Evolutionary conservation across 2,888 invertebrate species (phyloP), one percentile per base, ranked within the genome.

Genomic region (Zonitis immaculata): DNA sequence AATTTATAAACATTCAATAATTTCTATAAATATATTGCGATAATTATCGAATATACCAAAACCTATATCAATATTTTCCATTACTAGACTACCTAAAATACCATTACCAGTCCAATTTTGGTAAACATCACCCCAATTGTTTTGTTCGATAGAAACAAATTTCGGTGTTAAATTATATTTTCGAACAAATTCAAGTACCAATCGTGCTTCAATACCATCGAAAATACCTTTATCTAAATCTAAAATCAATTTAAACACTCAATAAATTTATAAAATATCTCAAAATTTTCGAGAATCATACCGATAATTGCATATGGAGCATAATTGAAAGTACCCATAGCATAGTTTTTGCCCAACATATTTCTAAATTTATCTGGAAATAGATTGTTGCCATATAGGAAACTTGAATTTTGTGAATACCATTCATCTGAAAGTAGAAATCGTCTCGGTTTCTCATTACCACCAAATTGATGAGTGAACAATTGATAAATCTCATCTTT

Each of bases 71-170:
- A 81, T 83, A 25, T 77, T 76, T 60, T 83, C 82, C 58, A 78
- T 77, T 2, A 78, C 75, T 1, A 86, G 75, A 66, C 81, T 81
- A 2, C 85, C 86, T 20, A 86, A 58, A 14, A 85, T 76, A 14
- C 85, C 86, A 54, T 79, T 77, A 8, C 85, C 85, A 1, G 84
- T 81, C 62, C 78, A 75, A 64, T 87, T 86, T 11, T 82, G 78
- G 62, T 77, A 83, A 30, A 85, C 77, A 57, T 80, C 79, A 6
- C 87, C 86, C 86, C 86, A 86, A 68, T 82, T 78, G 11, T 79
- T 70, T 32, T 73, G 76, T 44, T 83, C 80, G 58, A 84, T 84
- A 63, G 67, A 49, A 5, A 69, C 55, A 18, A 77, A 70, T 49
- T 69, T 57, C 6, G 77, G 65, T 0, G 75, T 75, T 56, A 78